These are phyloP conservation scores for Atlantisia rogersi DNA, from an alignment of 2,113 vertebrate species.

Conservation along the genomic window DNA sequence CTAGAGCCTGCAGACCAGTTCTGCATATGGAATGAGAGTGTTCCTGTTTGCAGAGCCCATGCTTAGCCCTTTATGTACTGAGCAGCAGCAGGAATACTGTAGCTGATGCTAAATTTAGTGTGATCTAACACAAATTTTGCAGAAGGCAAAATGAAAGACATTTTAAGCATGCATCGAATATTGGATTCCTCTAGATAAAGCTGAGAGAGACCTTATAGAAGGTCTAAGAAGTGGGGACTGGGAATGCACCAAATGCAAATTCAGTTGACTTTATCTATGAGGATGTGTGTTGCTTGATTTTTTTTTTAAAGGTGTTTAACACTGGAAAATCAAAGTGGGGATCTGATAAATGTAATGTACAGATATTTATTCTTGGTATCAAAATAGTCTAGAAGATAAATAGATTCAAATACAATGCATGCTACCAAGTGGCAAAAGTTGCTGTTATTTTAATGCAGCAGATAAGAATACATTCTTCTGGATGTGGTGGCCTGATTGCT, in stretches of 20 bases:
- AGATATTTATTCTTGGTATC: not conserved
- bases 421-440: not conserved
- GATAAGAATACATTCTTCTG: not conserved
- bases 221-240: not conserved
- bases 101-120: not conserved
- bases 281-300: not conserved
- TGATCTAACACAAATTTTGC: not conserved
- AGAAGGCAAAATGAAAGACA: not conserved
- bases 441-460: not conserved
- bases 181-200: not conserved
- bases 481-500: not conserved
- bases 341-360: not conserved
- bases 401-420: not conserved
- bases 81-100: not conserved
- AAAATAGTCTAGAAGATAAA: not conserved
- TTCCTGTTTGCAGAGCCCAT: not conserved
- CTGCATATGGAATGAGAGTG: not conserved
- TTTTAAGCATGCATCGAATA: not conserved
- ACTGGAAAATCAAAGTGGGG: not conserved
- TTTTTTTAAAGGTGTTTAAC: not conserved
- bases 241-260: not conserved
- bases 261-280: not conserved
- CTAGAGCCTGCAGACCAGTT: not conserved
- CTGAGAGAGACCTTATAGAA: not conserved
- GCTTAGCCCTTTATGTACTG: not conserved